Base-by-base conservation (phyloP, 2,797 vertebrate species). In the Diplodus puntazzo region DNA sequence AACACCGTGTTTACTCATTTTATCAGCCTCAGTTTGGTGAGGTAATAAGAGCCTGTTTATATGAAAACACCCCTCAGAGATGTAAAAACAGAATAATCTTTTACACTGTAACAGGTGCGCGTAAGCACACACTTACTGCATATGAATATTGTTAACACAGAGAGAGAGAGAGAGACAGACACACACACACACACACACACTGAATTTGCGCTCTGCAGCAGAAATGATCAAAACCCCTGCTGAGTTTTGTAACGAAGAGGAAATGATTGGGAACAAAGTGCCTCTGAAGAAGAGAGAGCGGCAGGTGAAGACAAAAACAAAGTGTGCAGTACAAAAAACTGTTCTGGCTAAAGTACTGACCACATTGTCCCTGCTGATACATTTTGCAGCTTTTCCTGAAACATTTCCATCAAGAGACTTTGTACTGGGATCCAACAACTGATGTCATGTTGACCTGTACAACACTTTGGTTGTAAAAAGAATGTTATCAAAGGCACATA, bases 171-270 rank as follows among this genome's bases (percentile, higher is more conserved):
- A 34, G 30, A 34, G 30, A 53, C 63, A 65, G 64, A 77, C 16
- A 60, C 27, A 50, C 45, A 30, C 66, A 78, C 16, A 53, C 48
- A 50, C 67, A 65, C 68, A 78, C 18, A 57, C 39, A 50, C 49
- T 52, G 27, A 79, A 81, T 27, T 55, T 34, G 49, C 45, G 3
- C 52, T 60, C 50, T 59, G 62, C 46, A 50, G 46, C 42, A 69
- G 53, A 58, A 79, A 81, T 78, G 7, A 83, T 82, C 74, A 75
- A 80, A 87, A 1, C 50, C 66, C 79, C 82, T 69, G 80, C 81
- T 80, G 85, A 74, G 87, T 63, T 70, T 66, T 61, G 53, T 69
- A 85, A 87, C 20, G 20, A 86, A 80, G 64, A 20, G 54, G 80
- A 79, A 42, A 30, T 30, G 10, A 83, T 76, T 72, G 65, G 76